Evolutionary conservation across 2,113 vertebrate genomes (phyloP).

Genomic region (human (Homo sapiens)): GRCh38 chr1:149281001-149281500

Average conservation of each 20-base stretch:
- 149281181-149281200: background rate
- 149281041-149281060: background rate
- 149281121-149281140: background rate
- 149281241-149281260: background rate
- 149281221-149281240: background rate
- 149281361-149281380: background rate
- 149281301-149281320: background rate
- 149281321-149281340: background rate
- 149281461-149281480: background rate
- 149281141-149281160: background rate
- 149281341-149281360: background rate
- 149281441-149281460: background rate
- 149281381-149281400: background rate
- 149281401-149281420: background rate
- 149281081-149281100: background rate
- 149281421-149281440: background rate
- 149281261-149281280: constrained; percentile 17
- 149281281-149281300: background rate
- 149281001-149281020: background rate
- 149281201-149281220: background rate
- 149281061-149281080: background rate
- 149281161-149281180: background rate
- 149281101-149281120: constrained; percentile 6
- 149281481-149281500: background rate
- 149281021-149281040: background rate